A percentile compares a stretch with the other conserved stretches of the same genome.
phyloP scores from a whole-genome alignment of 2,797 vertebrate genomes.

The Mormyrops attenuatus region DNA sequence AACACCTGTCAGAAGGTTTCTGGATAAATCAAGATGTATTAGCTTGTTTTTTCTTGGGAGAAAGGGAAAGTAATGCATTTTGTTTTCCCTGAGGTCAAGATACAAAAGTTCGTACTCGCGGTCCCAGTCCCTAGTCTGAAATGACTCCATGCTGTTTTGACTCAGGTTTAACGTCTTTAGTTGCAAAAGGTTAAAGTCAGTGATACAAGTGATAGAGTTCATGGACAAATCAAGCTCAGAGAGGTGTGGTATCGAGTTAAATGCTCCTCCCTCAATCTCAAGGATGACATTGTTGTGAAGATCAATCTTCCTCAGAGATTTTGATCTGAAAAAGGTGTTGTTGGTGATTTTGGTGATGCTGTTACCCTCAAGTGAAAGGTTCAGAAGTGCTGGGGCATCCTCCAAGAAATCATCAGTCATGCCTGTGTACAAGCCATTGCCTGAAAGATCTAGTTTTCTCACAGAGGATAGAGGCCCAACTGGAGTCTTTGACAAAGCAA shows the following conservation, averaged over 20 bases:
- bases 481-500: slow-evolving; percentile 54
- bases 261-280: slow-evolving; percentile 89
- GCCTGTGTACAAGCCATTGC: slow-evolving; percentile 80
- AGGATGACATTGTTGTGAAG: slow-evolving; percentile 90
- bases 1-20: slow-evolving; percentile 71
- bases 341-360: slow-evolving; percentile 79
- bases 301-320: slow-evolving; percentile 63
- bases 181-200: slow-evolving; percentile 78
- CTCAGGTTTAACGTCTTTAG: slow-evolving; percentile 79
- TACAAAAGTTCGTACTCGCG: slow-evolving; percentile 59
- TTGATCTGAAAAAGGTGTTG: slow-evolving; percentile 65
- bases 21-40: slow-evolving; percentile 74
- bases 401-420: slow-evolving; percentile 75
- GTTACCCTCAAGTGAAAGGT: slow-evolving; percentile 77
- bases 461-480: slow-evolving; percentile 68
- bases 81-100: slow-evolving; percentile 87
- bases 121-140: slow-evolving; percentile 58
- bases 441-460: slow-evolving; percentile 74
- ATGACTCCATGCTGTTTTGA: slow-evolving; percentile 84
- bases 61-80: slow-evolving; percentile 73
- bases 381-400: slow-evolving; percentile 64
- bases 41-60: slow-evolving; percentile 70
- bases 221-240: slow-evolving; percentile 81
- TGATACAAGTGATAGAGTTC: slow-evolving; percentile 93
- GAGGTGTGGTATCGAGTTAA: slow-evolving; percentile 68